These are phyloP conservation scores for Meteorus colon DNA, from an alignment of 2,888 invertebrate genomes.

Conservation along the genomic window DNA sequence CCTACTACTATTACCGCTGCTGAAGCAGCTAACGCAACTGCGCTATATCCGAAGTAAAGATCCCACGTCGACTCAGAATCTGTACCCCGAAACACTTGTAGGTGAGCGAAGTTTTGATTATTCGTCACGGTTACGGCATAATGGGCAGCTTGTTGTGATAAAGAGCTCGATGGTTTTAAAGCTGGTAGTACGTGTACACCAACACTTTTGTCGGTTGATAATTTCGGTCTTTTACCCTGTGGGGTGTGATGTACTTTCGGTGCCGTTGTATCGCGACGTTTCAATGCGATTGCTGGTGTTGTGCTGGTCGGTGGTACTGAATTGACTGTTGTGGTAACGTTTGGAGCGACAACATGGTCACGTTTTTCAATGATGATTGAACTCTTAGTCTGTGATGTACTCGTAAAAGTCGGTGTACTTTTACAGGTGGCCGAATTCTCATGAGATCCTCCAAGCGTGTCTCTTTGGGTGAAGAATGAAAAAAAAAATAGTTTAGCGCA, in stretches of 20 bases:
- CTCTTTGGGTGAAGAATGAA: not conserved
- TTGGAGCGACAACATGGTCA: constrained; percentile 79
- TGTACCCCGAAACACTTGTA: constrained; percentile 69
- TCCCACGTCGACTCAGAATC: constrained; percentile 69
- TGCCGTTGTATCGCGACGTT: constrained; percentile 64
- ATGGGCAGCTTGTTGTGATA: constrained; percentile 70
- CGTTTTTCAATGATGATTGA: constrained; percentile 86
- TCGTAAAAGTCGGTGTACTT: constrained; percentile 79
- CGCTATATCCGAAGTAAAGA: constrained; percentile 68
- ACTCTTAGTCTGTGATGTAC: constrained; percentile 85
- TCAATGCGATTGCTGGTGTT: constrained; percentile 61
- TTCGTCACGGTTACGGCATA: constrained; percentile 70
- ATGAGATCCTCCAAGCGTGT: constrained; percentile 63
- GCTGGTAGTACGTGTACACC: constrained; percentile 64
- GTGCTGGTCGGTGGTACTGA: constrained; percentile 52
- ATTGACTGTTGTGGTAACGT: constrained; percentile 67
- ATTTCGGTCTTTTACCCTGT: constrained; percentile 59
- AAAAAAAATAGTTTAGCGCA: not conserved
- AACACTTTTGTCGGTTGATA: constrained; percentile 61
- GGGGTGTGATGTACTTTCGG: constrained; percentile 57
- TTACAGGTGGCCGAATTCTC: constrained; percentile 65
- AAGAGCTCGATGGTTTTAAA: constrained; percentile 64
- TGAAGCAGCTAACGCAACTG: constrained; percentile 69
- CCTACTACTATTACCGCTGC: constrained; percentile 68
- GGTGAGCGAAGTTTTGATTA: constrained; percentile 65